A percentile compares a stretch with the other conserved stretches of the same genome.
Conservation (phyloP, 2,888 invertebrate species). For the Thumatha senex region DNA sequence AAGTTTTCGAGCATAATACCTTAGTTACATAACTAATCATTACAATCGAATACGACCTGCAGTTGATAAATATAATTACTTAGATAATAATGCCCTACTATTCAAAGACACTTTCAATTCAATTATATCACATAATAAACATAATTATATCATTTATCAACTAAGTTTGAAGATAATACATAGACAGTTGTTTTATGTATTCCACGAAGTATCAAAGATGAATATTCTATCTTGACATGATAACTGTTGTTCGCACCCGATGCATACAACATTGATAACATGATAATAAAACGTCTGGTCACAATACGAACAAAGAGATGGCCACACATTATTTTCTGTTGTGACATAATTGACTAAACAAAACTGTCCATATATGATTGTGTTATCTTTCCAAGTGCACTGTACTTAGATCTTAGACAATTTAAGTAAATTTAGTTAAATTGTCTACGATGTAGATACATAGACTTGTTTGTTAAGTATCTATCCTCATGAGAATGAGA, state of each 20-base stretch:
- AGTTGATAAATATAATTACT: neutral
- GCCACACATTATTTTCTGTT: constrained; percentile 24
- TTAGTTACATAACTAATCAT: neutral
- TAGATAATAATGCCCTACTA: neutral
- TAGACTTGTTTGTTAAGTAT: too few species aligned
- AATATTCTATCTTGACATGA: constrained; percentile 1
- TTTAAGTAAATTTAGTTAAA: too few species aligned
- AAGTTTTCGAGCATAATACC: too few species aligned
- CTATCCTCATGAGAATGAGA: too few species aligned
- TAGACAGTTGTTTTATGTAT: neutral
- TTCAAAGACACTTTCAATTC: neutral
- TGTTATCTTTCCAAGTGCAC: constrained; percentile 15
- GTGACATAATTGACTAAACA: constrained; percentile 27
- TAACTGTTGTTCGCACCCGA: constrained; percentile 24
- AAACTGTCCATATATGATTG: constrained; percentile 24
- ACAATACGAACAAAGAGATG: constrained; percentile 35
- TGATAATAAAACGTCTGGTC: constrained; percentile 30
- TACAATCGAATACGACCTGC: too few species aligned
- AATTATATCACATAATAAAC: neutral
- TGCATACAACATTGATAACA: constrained; percentile 41
- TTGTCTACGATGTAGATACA: too few species aligned
- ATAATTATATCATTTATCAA: neutral
- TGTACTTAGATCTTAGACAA: too few species aligned
- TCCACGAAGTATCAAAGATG: neutral
- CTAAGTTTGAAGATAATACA: neutral